phyloP scores from a whole-genome alignment of 2,888 invertebrate species.

The Petrolisthes cinctipes region DNA sequence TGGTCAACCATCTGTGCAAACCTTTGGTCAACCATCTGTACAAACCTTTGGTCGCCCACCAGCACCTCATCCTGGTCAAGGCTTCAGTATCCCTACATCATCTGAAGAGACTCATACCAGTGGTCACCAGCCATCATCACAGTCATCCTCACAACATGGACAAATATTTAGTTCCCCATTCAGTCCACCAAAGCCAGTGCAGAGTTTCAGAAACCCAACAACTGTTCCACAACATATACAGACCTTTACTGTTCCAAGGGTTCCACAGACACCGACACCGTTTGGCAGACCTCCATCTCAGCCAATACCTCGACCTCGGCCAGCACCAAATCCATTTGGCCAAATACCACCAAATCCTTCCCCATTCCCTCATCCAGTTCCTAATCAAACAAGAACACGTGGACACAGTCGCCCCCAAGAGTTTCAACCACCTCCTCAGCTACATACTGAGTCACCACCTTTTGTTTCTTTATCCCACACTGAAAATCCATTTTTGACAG shows the following conservation, averaged over 20 bases:
- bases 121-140: not conserved
- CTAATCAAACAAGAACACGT: conserved; percentile 25
- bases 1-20: conserved; percentile 20
- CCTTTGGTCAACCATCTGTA: conserved; percentile 13
- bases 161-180: not conserved
- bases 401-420: not conserved
- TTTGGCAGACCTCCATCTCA: not conserved
- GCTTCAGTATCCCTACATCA: not conserved
- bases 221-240: conserved; percentile 8
- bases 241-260: not conserved
- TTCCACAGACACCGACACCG: conserved; percentile 6
- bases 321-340: too few species aligned
- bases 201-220: conserved; percentile 2
- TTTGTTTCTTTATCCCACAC: not conserved
- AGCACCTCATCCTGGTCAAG: not conserved
- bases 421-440: not conserved
- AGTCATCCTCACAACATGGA: conserved; percentile 13
- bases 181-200: not conserved
- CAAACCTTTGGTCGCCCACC: not conserved
- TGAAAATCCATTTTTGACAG: not conserved
- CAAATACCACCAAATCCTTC: not conserved
- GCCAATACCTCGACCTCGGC: not conserved
- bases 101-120: not conserved
- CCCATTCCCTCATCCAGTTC: conserved; percentile 5
- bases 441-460: conserved; percentile 9